A percentile compares a stretch with the other conserved stretches of the same genome.
Evolutionary conservation across 2,113 vertebrate species (phyloP).

Genomic region (Protobothrops mucrosquamatus): DNA sequence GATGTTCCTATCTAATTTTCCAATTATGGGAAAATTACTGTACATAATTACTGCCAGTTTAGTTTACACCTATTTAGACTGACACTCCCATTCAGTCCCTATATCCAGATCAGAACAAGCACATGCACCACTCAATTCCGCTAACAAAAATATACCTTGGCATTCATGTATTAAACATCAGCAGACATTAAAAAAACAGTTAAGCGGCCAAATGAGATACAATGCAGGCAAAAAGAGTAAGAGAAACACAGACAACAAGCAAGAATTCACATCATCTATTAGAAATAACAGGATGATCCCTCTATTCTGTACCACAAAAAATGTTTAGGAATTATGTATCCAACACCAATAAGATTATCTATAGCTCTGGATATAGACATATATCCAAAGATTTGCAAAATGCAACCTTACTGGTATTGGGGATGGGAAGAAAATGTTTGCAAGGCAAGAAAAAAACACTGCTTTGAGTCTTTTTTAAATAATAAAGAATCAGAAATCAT

Average conservation of each 20-base stretch:
- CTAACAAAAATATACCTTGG: neutral
- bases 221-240: neutral
- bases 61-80: neutral
- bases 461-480: neutral
- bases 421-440: neutral
- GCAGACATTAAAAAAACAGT: neutral
- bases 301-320: neutral
- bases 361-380: neutral
- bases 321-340: neutral
- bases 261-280: neutral
- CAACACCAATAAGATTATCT: neutral
- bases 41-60: neutral
- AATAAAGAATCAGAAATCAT: neutral
- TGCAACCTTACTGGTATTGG: neutral
- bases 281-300: neutral
- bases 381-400: neutral
- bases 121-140: neutral
- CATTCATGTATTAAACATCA: neutral
- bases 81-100: neutral
- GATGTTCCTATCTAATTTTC: neutral
- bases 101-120: neutral
- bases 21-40: neutral
- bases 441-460: neutral
- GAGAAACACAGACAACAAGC: neutral
- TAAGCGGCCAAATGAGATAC: neutral